Evolutionary conservation across 23 tunicate species (phyloP).

Genomic region (Styela plicata): DNA sequence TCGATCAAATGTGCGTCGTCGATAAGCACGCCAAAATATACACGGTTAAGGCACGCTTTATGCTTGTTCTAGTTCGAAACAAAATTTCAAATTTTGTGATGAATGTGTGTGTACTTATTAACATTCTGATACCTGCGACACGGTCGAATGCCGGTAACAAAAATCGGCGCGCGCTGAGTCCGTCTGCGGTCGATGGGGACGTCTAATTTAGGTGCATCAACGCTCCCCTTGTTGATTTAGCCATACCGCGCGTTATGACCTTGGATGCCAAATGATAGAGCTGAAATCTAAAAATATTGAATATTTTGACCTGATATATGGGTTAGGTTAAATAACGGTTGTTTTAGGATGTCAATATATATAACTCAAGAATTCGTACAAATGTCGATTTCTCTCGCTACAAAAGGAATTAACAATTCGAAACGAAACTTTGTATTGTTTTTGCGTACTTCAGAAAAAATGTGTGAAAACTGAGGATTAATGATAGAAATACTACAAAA

Average conservation of each 20-base stretch:
- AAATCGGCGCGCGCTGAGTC: neutral
- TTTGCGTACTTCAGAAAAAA: too few relatives aligned
- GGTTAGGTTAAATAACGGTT: neutral
- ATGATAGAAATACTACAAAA: too few relatives aligned
- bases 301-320: neutral
- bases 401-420: too few relatives aligned
- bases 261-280: neutral
- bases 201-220: neutral
- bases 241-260: neutral
- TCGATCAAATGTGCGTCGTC: too few relatives aligned
- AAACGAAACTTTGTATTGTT: too few relatives aligned
- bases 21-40: too few relatives aligned
- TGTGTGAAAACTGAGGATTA: too few relatives aligned
- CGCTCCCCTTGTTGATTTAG: neutral
- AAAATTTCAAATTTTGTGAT: neutral
- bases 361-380: neutral
- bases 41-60: too few relatives aligned
- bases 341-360: neutral
- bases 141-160: constrained; percentile 8
- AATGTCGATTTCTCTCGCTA: too few relatives aligned
- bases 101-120: neutral
- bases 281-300: neutral
- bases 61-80: too few relatives aligned
- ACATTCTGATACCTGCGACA: constrained; percentile 10
- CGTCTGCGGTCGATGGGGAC: neutral